Evolutionary conservation across 2,888 invertebrate genomes (phyloP).

Genomic region (Zootermopsis nevadensis): DNA sequence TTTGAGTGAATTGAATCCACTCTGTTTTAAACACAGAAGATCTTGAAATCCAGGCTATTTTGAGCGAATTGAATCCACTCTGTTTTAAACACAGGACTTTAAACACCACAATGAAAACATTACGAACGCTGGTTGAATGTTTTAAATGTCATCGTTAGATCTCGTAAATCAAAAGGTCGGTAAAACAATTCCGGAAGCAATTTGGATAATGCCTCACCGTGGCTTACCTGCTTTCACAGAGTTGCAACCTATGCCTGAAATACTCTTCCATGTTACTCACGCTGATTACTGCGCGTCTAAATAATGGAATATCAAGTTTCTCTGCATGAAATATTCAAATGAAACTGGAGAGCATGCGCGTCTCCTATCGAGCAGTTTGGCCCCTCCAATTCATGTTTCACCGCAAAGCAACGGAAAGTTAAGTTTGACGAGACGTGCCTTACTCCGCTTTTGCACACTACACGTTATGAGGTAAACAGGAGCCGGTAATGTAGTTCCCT

Average conservation of each 20-base stretch:
- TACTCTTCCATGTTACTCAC: not conserved
- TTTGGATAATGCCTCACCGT: not conserved
- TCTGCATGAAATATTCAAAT: conserved; percentile 2
- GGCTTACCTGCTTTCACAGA: not conserved
- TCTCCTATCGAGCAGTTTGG: not conserved
- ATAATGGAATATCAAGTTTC: conserved; percentile 2
- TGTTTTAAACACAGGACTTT: no score
- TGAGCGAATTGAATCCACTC: no score
- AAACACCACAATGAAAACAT: no score
- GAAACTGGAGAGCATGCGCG: not conserved
- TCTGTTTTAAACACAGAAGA: no score
- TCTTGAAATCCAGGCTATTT: no score
- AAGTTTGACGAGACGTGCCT: not conserved
- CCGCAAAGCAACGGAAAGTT: conserved; percentile 9
- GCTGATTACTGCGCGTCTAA: not conserved
- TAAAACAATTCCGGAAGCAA: no score
- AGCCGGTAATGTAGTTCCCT: not conserved
- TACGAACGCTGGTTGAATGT: no score
- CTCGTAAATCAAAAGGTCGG: no score
- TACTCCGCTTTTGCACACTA: not conserved
- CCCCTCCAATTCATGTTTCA: not conserved
- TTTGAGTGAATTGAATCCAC: no score
- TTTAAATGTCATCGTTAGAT: no score
- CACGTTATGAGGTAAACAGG: not conserved
- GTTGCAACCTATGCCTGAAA: not conserved